phyloP scores from a whole-genome alignment of 2,797 vertebrate species.

The Macroramphosus scolopax region DNA sequence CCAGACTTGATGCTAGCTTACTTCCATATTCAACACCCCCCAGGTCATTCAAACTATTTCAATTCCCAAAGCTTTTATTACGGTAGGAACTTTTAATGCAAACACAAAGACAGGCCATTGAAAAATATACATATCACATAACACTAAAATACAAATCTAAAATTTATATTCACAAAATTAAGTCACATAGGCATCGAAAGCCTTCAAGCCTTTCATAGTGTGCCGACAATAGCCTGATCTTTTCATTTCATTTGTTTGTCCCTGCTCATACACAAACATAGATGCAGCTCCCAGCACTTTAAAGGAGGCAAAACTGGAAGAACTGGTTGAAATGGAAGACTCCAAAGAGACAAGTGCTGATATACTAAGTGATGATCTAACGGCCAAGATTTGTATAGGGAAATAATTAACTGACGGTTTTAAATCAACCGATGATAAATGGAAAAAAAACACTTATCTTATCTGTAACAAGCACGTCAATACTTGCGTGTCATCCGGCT shows the following conservation, averaged over 20 bases:
- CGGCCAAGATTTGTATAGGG: too few relatives aligned
- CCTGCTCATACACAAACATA: conserved; percentile 33
- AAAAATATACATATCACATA: too few relatives aligned
- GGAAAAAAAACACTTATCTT: neutral
- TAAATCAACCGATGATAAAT: neutral
- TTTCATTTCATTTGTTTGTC: conserved; percentile 58
- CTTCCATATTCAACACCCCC: too few relatives aligned
- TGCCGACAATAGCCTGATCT: conserved; percentile 12
- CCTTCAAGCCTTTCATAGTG: conserved; percentile 5
- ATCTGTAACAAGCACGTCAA: neutral
- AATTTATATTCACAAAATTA: neutral
- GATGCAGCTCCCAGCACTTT: neutral
- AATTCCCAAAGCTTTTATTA: too few relatives aligned
- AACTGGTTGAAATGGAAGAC: conserved; percentile 26
- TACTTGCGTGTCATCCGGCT: neutral
- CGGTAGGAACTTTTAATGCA: too few relatives aligned
- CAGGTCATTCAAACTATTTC: too few relatives aligned
- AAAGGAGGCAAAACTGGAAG: conserved; percentile 27
- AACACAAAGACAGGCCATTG: neutral
- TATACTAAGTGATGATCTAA: neutral
- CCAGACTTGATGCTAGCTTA: too few relatives aligned
- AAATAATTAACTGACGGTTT: conserved; percentile 7
- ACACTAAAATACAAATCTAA: too few relatives aligned
- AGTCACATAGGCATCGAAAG: neutral
- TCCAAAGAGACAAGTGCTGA: neutral